Evolutionary conservation across 2,113 vertebrate species (phyloP), one percentile per base, ranked within the genome.

Genomic region (Camelus dromedarius): DNA sequence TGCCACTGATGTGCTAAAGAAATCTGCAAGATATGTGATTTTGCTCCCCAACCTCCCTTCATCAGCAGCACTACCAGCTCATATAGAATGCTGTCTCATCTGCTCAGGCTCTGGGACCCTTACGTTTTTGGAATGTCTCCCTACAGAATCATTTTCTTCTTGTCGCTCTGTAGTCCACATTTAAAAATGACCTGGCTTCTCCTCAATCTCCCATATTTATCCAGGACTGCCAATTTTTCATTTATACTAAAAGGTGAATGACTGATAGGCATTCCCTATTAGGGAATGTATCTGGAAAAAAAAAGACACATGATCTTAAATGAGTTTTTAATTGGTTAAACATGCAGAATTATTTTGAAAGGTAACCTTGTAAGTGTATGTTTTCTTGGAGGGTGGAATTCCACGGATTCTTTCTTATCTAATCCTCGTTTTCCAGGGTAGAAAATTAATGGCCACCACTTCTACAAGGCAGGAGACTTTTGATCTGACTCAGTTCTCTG

Each of bases 281-380:
- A 77, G 8, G 22, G 16, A 64, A 66, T 20, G 24, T 10, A 64
- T 12, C n/a, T 86, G 81, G 79, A 30, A 77, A 11, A 46, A 8
- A 54, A 22, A 56, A 46, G 52, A 84, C 5, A 38, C 13, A 24
- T 26, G 19, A 38, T 35, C 50, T 93, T 38, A 76, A 69, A 64
- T 73, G 24, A 79, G 15, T 62, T 95, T 88, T 93, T 30, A 91
- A 14, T 52, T 76, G 54, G 42, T 76, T 70, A 92, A 96, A 32
- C 60, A 38, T 5, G 16, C n/a, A 72, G 84, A 82, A 85, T 89
- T 77, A 58, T 72, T 94, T 94, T 66, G n/a, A 95, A 95, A 94
- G 13, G 32, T 90, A 30, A 86, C 16, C n/a, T 35, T 50, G 56
- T 11, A 67, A 69, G 13, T 70, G 0, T 89, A 14, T 24, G 46